phyloP scores from a whole-genome alignment of 2,888 invertebrate genomes.

The Lasius platythorax region DNA sequence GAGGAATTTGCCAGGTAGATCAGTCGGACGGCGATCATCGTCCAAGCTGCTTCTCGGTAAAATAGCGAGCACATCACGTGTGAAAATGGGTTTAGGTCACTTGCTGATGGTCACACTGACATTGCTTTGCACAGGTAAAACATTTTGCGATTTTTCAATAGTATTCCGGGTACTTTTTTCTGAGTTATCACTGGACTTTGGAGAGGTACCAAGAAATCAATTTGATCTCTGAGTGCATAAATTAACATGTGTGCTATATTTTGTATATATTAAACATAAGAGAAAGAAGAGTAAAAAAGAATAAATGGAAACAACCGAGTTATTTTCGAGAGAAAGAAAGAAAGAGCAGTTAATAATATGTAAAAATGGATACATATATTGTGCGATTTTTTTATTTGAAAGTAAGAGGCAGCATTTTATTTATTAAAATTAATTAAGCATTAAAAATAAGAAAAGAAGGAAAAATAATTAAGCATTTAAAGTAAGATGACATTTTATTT shows the following conservation, averaged over 20 bases:
- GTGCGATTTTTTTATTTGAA: neutral
- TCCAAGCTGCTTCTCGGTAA: constrained; percentile 47
- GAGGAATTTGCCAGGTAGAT: constrained; percentile 60
- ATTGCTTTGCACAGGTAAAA: constrained; percentile 58
- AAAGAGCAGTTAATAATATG: neutral
- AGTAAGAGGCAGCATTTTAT: neutral
- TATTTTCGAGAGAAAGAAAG: neutral
- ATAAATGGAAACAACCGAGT: neutral
- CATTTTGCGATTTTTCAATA: neutral
- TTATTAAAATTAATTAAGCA: neutral
- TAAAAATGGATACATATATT: neutral
- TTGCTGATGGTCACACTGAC: constrained; percentile 5
- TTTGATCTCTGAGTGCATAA: neutral
- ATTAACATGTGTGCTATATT: neutral
- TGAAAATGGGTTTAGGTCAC: constrained; percentile 48
- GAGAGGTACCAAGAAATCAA: neutral
- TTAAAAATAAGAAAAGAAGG: no score
- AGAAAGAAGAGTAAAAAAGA: neutral
- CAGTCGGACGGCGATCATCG: constrained; percentile 65
- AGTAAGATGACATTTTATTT: neutral
- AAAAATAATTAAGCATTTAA: neutral
- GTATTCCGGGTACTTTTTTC: neutral
- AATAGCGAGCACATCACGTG: constrained; percentile 16
- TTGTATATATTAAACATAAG: neutral
- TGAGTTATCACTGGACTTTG: neutral